phyloP scores from a whole-genome alignment of 2,797 vertebrate genomes.

The Melanotaenia trifasciata region DNA sequence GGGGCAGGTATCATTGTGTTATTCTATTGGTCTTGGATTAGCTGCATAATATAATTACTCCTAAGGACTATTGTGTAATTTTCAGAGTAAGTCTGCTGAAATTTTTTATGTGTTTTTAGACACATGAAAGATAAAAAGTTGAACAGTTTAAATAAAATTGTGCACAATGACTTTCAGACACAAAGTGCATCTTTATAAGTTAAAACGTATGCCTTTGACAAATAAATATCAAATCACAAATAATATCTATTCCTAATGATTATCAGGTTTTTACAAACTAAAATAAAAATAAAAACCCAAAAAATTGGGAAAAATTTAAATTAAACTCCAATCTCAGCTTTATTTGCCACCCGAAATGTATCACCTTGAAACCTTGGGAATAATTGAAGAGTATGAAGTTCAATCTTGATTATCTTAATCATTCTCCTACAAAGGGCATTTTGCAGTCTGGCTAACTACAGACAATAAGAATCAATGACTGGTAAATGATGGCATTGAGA shows the following conservation, averaged over 20 bases:
- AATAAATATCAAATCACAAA: not conserved
- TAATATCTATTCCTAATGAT: not conserved
- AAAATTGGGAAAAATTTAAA: too few relatives aligned
- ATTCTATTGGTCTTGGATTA: not conserved
- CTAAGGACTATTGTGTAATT: not conserved
- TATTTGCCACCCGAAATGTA: conserved; percentile 38
- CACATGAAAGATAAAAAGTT: not conserved
- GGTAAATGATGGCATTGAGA: conserved; percentile 65
- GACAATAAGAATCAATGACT: conserved; percentile 71
- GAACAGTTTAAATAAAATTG: not conserved
- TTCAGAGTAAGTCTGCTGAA: not conserved
- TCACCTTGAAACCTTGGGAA: conserved; percentile 63
- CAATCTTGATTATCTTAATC: conserved; percentile 63
- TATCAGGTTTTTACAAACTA: not conserved
- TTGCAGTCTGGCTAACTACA: conserved; percentile 69
- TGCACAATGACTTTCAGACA: not conserved
- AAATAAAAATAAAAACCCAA: too few relatives aligned
- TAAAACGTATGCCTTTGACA: not conserved
- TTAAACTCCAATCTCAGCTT: conserved; percentile 22
- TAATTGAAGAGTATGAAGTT: conserved; percentile 52
- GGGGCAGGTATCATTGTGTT: too few relatives aligned
- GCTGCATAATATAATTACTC: not conserved
- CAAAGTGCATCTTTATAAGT: not conserved
- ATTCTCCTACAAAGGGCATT: conserved; percentile 63
- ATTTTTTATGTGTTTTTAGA: not conserved